A percentile compares a stretch with the other conserved stretches of the same genome.
Conservation (phyloP, 2,113 vertebrate species). For the Chaenocephalus aceratus region DNA sequence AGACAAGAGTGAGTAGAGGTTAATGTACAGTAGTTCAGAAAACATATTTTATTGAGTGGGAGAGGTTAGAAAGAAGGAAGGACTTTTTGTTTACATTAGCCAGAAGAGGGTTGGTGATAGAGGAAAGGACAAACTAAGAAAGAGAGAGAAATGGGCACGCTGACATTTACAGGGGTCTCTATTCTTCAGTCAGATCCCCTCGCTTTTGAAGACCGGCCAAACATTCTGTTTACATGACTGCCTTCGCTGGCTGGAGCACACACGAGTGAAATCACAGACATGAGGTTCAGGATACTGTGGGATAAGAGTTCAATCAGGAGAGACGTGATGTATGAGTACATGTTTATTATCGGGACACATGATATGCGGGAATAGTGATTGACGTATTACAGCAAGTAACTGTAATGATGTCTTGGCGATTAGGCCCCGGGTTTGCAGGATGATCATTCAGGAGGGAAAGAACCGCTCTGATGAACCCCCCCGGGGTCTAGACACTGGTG, state of each 20-base stretch:
- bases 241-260: slow-evolving; percentile 28
- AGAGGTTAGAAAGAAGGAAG: slow-evolving; percentile 36
- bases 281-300: not conserved
- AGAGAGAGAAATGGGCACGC: slow-evolving; percentile 29
- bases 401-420: too few species aligned
- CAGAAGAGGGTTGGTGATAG: slow-evolving; percentile 15
- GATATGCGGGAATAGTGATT: too few species aligned
- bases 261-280: slow-evolving; percentile 12
- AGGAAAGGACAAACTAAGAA: slow-evolving; percentile 35
- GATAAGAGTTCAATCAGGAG: not conserved
- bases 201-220: slow-evolving; percentile 59
- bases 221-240: slow-evolving; percentile 48
- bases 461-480: too few species aligned
- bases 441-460: too few species aligned
- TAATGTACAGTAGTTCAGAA: slow-evolving; percentile 33
- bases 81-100: slow-evolving; percentile 9
- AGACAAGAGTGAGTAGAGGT: slow-evolving; percentile 11
- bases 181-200: slow-evolving; percentile 60
- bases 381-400: too few species aligned
- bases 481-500: too few species aligned
- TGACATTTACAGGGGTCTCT: slow-evolving; percentile 44
- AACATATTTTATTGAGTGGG: slow-evolving; percentile 52
- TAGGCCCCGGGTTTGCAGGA: too few species aligned
- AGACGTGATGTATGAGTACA: too few species aligned
- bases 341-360: too few species aligned